Evolutionary conservation across 2,888 invertebrate genomes (phyloP).

Genomic region (Nemotelus nigrinus): DNA sequence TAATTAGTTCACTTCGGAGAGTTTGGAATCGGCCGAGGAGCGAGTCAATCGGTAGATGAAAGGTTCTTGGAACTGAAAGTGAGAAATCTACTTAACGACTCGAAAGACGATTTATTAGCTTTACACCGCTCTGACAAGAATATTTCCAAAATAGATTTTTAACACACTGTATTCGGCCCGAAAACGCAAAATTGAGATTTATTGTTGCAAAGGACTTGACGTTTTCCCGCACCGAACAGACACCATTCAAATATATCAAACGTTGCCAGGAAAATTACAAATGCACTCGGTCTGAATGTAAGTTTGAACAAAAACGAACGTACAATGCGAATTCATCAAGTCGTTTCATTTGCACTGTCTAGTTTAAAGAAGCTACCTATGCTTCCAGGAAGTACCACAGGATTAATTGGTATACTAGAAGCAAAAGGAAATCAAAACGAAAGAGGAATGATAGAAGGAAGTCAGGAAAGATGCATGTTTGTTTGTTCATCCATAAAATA

Average conservation of each 20-base stretch:
- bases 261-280: conserved; percentile 16
- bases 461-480: too few relatives aligned
- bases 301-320: background rate
- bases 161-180: background rate
- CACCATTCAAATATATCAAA: background rate
- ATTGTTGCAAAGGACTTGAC: conserved; percentile 35
- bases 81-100: conserved; percentile 16
- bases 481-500: too few relatives aligned
- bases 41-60: conserved; percentile 2
- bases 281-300: background rate
- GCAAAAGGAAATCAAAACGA: too few relatives aligned
- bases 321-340: background rate
- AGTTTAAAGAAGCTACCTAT: background rate
- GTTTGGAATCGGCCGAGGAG: conserved; percentile 4
- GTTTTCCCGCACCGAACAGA: background rate
- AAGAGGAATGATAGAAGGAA: too few relatives aligned
- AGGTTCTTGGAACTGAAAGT: conserved; percentile 11
- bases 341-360: background rate
- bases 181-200: conserved; percentile 38
- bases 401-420: background rate
- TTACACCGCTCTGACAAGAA: conserved; percentile 14
- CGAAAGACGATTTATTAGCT: conserved; percentile 34
- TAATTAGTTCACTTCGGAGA: conserved; percentile 36
- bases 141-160: conserved; percentile 40
- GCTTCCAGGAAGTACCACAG: background rate